These are phyloP conservation scores for Drosophila prostipennis DNA, from an alignment of 2,888 invertebrate species.

Conservation along the genomic window DNA sequence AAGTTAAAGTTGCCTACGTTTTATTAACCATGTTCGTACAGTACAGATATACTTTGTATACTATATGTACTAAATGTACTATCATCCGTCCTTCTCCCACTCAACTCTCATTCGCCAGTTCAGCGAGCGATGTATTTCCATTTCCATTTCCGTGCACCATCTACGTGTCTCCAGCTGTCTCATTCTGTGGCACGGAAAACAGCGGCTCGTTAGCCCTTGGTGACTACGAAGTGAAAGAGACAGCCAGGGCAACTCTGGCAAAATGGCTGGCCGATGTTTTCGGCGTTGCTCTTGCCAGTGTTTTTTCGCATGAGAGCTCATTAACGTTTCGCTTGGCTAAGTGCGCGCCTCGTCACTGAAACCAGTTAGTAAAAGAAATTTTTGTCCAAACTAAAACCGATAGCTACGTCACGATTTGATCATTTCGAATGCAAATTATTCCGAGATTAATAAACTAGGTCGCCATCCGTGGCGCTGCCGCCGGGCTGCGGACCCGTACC, in stretches of 20 bases:
- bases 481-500: conserved; percentile 54
- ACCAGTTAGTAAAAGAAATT: conserved; percentile 70
- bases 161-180: conserved; percentile 14
- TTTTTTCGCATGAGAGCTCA: conserved; percentile 83
- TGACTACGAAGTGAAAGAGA: conserved; percentile 18
- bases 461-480: conserved; percentile 68
- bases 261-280: conserved; percentile 59
- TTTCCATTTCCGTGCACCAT: conserved; percentile 1
- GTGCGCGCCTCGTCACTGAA: conserved; percentile 68
- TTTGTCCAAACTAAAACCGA: conserved; percentile 59
- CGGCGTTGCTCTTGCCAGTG: conserved; percentile 46
- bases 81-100: conserved; percentile 16
- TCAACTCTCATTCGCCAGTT: conserved; percentile 23
- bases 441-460: conserved; percentile 44
- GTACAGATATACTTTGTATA: too few species aligned
- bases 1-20: conserved; percentile 49
- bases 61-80: too few species aligned
- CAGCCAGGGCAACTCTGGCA: conserved; percentile 16
- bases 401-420: conserved; percentile 34
- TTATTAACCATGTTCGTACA: conserved; percentile 25
- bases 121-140: neutral
- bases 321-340: conserved; percentile 83
- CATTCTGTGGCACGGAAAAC: conserved; percentile 15
- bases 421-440: conserved; percentile 57
- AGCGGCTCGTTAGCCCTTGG: neutral